Evolutionary conservation across 1,140 invertebrate species (phyloP).

Genomic region (Caerostris darwini): DNA sequence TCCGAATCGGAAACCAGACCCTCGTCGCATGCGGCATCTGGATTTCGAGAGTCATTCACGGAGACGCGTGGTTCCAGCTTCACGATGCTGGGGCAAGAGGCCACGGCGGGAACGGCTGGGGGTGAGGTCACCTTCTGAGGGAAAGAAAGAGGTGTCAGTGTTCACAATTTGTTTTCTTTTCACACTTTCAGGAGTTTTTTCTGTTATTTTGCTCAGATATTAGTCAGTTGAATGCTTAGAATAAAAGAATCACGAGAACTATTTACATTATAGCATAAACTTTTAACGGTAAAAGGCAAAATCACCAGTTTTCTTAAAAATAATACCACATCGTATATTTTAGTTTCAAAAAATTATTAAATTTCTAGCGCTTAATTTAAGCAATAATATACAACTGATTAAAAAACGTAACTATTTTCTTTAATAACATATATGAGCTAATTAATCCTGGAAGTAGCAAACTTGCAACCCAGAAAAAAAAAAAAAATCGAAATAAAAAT

Average conservation of each 20-base stretch:
- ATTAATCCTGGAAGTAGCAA: too few species aligned
- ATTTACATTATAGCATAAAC: not conserved
- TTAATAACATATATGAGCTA: too few species aligned
- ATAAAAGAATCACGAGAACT: not conserved
- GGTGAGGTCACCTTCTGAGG: constrained; percentile 46
- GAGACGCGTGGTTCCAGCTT: constrained; percentile 22
- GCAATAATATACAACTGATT: too few species aligned
- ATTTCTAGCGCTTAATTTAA: too few species aligned
- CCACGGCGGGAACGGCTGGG: constrained; percentile 44
- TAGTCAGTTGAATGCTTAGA: not conserved
- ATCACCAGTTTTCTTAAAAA: not conserved
- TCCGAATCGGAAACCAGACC: constrained; percentile 48
- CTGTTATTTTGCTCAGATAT: not conserved
- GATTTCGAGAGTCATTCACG: not conserved
- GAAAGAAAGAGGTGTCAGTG: constrained; percentile 34
- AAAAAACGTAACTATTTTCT: too few species aligned
- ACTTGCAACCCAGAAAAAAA: too few species aligned
- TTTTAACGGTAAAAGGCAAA: not conserved
- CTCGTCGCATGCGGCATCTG: constrained; percentile 49
- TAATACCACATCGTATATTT: too few species aligned
- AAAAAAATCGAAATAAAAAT: too few species aligned
- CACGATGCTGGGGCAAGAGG: constrained; percentile 66
- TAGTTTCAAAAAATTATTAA: too few species aligned
- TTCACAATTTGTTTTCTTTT: not conserved
- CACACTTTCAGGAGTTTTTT: not conserved